Percentiles rank a stretch among this genome's conserved stretches.
Evolutionary conservation across 2,797 vertebrate genomes (phyloP).

Genomic region (Xyrichtys novacula): DNA sequence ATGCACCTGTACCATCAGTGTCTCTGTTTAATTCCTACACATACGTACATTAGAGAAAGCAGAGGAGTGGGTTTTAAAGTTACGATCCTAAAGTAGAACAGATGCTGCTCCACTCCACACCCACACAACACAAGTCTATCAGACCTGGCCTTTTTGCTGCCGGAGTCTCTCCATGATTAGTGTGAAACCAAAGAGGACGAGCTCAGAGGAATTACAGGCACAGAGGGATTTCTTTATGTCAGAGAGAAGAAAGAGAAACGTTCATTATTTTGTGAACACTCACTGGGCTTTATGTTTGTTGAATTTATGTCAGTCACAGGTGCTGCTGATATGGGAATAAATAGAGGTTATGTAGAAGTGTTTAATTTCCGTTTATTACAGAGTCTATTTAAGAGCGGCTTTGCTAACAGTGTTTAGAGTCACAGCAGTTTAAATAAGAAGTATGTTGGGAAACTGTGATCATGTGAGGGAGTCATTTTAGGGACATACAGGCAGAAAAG

Average conservation of each 20-base stretch:
- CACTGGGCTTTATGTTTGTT: too few species aligned
- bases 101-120: not conserved
- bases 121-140: conserved; percentile 13
- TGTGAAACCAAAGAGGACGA: conserved; percentile 3
- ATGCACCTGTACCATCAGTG: conserved; percentile 56
- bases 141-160: too few species aligned
- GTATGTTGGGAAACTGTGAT: conserved; percentile 34
- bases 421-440: conserved; percentile 28
- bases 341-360: too few species aligned
- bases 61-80: conserved; percentile 48
- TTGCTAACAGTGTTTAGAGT: too few species aligned
- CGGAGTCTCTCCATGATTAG: too few species aligned
- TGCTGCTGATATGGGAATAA: too few species aligned
- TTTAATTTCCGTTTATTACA: too few species aligned
- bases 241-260: too few species aligned
- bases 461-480: conserved; percentile 54
- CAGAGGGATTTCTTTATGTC: not conserved
- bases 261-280: too few species aligned
- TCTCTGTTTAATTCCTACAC: too few species aligned
- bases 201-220: not conserved
- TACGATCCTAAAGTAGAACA: conserved; percentile 1
- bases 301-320: too few species aligned
- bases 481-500: conserved; percentile 37
- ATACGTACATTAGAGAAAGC: conserved; percentile 28
- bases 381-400: too few species aligned